Evolutionary conservation across 92 coral and sea anemone species (phyloP).

Genomic region (Porites rus): DNA sequence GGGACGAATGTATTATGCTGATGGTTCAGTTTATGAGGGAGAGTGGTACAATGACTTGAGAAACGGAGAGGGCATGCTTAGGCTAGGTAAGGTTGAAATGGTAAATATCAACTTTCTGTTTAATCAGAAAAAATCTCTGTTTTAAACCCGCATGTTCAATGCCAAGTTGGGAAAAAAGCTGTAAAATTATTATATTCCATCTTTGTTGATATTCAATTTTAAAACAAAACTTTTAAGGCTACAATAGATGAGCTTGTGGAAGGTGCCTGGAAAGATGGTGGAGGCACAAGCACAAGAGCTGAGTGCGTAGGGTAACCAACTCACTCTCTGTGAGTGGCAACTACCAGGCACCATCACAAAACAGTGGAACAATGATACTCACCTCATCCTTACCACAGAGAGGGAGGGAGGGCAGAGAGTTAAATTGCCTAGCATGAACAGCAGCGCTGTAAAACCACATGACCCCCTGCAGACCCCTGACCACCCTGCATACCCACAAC

Average conservation of each 20-base stretch:
- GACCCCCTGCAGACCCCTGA: too few species aligned
- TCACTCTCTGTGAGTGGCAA: conserved; percentile 1
- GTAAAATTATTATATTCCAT: too few species aligned
- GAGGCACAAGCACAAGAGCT: not conserved
- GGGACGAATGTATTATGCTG: conserved; percentile 97
- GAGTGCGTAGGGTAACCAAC: not conserved
- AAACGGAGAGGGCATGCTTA: conserved; percentile 98
- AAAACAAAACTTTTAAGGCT: too few species aligned
- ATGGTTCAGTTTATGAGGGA: conserved; percentile 98
- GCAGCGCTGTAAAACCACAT: too few species aligned
- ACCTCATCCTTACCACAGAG: not conserved
- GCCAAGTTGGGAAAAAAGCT: too few species aligned
- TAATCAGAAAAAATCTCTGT: not conserved
- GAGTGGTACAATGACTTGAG: conserved; percentile 96
- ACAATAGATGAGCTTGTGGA: conserved; percentile 1
- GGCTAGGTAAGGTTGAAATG: conserved; percentile 70
- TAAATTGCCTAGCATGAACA: too few species aligned
- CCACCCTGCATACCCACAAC: too few species aligned
- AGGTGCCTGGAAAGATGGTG: conserved; percentile 4
- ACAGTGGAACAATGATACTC: not conserved
- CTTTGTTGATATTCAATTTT: too few species aligned
- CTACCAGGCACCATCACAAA: conserved; percentile 4
- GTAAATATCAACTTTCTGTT: not conserved
- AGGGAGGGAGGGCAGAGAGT: too few species aligned
- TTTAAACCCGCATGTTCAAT: too few species aligned